Percentiles rank a stretch among this genome's conserved stretches.
Conservation (phyloP, 2,113 vertebrate species). For the Chlorodrepanis virens region DNA sequence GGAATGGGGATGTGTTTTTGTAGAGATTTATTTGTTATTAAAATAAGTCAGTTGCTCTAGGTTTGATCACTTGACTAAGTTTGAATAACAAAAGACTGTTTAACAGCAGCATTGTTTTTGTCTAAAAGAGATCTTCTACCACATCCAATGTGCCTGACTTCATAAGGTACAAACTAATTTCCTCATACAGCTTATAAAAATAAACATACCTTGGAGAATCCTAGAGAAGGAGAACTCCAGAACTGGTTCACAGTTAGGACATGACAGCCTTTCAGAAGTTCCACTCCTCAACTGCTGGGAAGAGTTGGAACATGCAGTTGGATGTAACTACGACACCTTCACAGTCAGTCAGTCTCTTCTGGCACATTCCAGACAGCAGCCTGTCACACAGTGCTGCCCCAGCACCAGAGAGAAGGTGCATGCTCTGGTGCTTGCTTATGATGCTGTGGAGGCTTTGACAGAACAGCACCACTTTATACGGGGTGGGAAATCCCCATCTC, state of each 20-base stretch:
- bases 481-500: neutral
- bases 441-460: accelerated
- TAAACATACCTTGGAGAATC: neutral
- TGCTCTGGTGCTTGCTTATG: neutral
- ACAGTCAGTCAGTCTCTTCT: neutral
- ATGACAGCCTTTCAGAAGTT: neutral
- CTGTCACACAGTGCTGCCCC: neutral
- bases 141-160: neutral
- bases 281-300: neutral
- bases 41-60: neutral
- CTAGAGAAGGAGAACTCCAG: neutral
- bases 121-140: neutral
- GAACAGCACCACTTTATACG: neutral
- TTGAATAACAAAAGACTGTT: neutral
- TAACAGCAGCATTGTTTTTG: neutral
- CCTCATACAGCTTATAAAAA: neutral
- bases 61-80: neutral
- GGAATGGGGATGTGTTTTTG: neutral
- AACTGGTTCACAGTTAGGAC: neutral
- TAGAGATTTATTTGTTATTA: neutral
- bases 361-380: neutral
- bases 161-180: neutral
- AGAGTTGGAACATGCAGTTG: neutral
- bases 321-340: neutral
- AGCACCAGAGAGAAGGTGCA: accelerated